Evolutionary conservation across 2,797 vertebrate genomes (phyloP), one percentile per base, ranked within the genome.

Genomic region (Pseudopleuronectes americanus): DNA sequence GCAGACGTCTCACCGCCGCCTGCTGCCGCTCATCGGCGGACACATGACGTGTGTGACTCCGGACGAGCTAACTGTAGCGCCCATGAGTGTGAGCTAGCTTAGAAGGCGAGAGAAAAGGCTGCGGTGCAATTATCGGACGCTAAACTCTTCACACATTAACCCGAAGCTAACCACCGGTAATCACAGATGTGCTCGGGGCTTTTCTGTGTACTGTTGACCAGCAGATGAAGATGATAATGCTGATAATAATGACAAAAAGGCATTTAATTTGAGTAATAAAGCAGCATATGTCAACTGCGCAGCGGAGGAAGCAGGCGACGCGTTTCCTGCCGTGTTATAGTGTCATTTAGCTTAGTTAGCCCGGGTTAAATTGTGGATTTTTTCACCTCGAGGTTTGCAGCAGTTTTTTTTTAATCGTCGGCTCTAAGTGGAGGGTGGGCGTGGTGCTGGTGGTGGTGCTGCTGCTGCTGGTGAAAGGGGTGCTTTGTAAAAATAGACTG

Each of bases 401-500:
- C 51, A 52, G 19, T 17, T 71, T 77, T 58, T 57, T 45, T 43
- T 69, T 62, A 12, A 23, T 57, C 19, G 31, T 19, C 61, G n/a
- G 59, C 26, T 78, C 51, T 24, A 48, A 78, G 21, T 68, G 68
- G 73, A 63, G 71, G 79, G 88, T 89, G 87, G 90, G 89, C 86
- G 91, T 87, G 89, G 86, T 79, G 62, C 36, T 38, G 36, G 10
- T 13, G 68, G 6, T 31, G 28, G 1, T 79, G 62, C 36, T 38
- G 36, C 36, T 13, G 68, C 7, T 21, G 21, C 28, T 38, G 36
- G 36, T 13, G 23, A 24, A 51, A 41, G 59, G 55, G 69, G 31
- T 74, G 74, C 68, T 31, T 71, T 64, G 74, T 84, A 90, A 89
- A 88, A 91, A 91, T 90, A 90, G 87, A 79, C 31, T 13, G n/a